Evolutionary conservation across 2,113 vertebrate species (phyloP).

Genomic region (Barnardius zonarius): DNA sequence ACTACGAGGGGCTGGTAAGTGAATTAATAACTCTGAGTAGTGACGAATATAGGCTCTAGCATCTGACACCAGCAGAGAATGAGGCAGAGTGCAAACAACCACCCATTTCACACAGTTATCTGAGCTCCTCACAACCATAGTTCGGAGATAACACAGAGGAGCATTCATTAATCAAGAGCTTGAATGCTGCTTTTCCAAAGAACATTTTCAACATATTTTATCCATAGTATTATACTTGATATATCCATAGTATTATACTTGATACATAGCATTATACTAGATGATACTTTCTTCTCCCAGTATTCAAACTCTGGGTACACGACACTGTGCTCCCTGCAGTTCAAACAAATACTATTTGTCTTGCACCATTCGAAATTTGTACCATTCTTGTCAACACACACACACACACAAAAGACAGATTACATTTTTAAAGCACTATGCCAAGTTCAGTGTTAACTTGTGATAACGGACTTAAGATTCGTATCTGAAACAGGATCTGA

Average conservation of each 20-base stretch:
- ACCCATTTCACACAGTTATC: not conserved
- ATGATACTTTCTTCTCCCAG: not conserved
- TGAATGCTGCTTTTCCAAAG: not conserved
- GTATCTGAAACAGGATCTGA: not conserved
- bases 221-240: not conserved
- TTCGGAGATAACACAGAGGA: not conserved
- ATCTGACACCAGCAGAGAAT: not conserved
- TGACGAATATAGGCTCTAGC: fast-evolving
- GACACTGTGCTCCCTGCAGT: not conserved
- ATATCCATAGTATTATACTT: not conserved
- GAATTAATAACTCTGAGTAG: not conserved
- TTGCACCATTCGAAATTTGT: not conserved
- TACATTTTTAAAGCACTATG: not conserved
- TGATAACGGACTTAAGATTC: not conserved
- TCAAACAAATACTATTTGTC: not conserved
- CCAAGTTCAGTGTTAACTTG: not conserved
- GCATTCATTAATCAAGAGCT: not conserved
- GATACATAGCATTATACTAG: too few species aligned
- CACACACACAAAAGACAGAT: not conserved
- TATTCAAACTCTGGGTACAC: not conserved
- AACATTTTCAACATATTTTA: not conserved
- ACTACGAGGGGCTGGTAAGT: not conserved
- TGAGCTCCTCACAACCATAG: not conserved
- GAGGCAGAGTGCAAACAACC: not conserved
- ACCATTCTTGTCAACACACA: not conserved